Evolutionary conservation across 30 jellyfish, hydroid and myxozoan genomes (phyloP).

Genomic region (Nemopilema nomurai): DNA sequence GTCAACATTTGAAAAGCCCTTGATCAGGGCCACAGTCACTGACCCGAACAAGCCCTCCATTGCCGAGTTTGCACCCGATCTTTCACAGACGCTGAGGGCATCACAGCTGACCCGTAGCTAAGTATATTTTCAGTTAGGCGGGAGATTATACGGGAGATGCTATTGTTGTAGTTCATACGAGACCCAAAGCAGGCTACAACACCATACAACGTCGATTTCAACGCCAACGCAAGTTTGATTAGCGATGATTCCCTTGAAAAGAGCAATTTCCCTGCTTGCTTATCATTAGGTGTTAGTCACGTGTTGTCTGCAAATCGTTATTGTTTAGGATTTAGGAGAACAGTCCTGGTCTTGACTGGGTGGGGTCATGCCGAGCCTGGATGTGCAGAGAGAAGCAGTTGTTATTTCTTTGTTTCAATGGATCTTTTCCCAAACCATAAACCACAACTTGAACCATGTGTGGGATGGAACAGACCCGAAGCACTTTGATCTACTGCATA

Average conservation of each 20-base stretch:
- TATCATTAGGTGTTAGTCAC: no score
- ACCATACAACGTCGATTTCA: neutral
- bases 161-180: neutral
- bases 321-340: no score
- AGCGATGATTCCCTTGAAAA: no score
- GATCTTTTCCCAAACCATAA: neutral
- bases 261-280: no score
- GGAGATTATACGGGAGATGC: neutral
- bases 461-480: neutral
- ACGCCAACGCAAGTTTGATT: neutral
- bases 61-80: neutral
- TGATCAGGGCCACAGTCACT: slow-evolving; percentile 4
- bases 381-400: neutral
- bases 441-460: neutral
- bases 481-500: neutral
- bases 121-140: neutral
- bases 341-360: no score
- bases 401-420: neutral
- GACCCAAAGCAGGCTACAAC: neutral
- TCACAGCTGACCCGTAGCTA: neutral
- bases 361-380: no score
- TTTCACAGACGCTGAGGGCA: neutral
- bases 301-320: no score
- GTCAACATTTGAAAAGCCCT: slow-evolving; percentile 21
- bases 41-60: slow-evolving; percentile 20